Evolutionary conservation across 2,797 vertebrate species (phyloP).

Genomic region (Dendrocincla fuliginosa): DNA sequence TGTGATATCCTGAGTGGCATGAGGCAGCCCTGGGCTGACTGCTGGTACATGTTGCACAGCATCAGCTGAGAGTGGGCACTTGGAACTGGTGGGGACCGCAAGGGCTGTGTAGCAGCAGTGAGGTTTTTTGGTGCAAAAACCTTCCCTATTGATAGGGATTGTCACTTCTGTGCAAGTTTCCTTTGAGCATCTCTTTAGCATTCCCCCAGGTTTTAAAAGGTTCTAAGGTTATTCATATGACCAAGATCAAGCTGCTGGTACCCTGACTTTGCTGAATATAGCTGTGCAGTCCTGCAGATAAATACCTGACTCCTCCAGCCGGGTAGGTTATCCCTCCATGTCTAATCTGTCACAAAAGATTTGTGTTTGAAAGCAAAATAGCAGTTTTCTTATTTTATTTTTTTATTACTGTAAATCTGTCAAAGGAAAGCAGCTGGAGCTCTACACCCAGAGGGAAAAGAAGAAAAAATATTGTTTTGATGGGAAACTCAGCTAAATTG

Average conservation of each 20-base stretch:
- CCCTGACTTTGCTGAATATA: not conserved
- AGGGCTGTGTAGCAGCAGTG: not conserved
- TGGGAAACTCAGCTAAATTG: constrained; percentile 53
- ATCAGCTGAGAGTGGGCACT: not conserved
- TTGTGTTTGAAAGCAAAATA: constrained; percentile 57
- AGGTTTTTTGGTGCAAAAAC: not conserved
- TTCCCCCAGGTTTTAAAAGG: constrained; percentile 13
- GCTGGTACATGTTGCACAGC: not conserved
- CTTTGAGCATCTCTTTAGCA: not conserved
- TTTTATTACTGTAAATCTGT: constrained; percentile 64
- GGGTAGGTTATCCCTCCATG: constrained; percentile 23
- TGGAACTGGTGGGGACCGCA: not conserved
- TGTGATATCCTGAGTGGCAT: fast-evolving
- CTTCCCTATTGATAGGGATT: not conserved
- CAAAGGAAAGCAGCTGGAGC: constrained; percentile 52
- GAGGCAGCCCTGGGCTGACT: not conserved
- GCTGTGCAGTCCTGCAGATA: constrained; percentile 47
- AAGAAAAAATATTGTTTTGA: constrained; percentile 30
- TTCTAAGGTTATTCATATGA: constrained; percentile 38
- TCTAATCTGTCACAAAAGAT: constrained; percentile 57
- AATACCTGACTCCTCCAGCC: constrained; percentile 27
- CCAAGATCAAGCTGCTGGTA: constrained; percentile 21
- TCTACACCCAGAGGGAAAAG: constrained; percentile 42
- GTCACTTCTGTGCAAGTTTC: not conserved
- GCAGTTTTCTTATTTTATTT: constrained; percentile 6